Base-by-base conservation (phyloP, 2,888 invertebrate genomes). In the Cerastis leucographa region DNA sequence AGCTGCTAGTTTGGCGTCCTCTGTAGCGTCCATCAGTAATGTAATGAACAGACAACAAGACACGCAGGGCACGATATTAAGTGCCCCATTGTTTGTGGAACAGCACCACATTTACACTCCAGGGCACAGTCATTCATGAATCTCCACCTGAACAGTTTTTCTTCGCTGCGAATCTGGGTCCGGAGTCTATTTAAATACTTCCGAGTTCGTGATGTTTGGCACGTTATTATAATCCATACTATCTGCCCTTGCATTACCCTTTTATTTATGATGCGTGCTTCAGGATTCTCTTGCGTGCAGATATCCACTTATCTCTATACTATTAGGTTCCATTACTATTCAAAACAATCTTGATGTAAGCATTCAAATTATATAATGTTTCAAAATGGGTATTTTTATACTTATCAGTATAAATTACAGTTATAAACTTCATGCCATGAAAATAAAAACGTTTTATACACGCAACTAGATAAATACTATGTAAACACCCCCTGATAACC, bases 321-420 rank as follows among this genome's bases (percentile, higher is more conserved):
- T 46, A 71, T 51, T 68, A 81, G 12, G 17, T 71, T 67, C 14
- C 42, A 67, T 74, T 64, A 71, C 51, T 56, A 22, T 78, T 62
- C 66, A 73, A 46, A 79, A 40, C 29, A 75, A 79, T 71, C 51
- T 64, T 70, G 78, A 61, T 79, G 42, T 1, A 22, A 54, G 42
- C 51, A 64, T 61, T 56, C 35, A 65, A 65, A 75, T 67, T 49
- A 49, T 64, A 25, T 68, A 83, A 69, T 56, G 54, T 44, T 54
- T 8, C 70, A 54, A 71, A 62, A 75, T 75, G 56, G 49, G 42
- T 67, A 17, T 54, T 71, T 68, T 69, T 75, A 82, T 83, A 17
- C 8, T n/a, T 83, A 82, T 84, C 71, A 44, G 54, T 49, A 19
- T 59, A 71, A 82, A 83, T 82, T 65, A 69, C 64, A 61, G 54